These are phyloP conservation scores for Champsocephalus esox DNA, from an alignment of 2,797 vertebrate genomes.

Conservation along the genomic window DNA sequence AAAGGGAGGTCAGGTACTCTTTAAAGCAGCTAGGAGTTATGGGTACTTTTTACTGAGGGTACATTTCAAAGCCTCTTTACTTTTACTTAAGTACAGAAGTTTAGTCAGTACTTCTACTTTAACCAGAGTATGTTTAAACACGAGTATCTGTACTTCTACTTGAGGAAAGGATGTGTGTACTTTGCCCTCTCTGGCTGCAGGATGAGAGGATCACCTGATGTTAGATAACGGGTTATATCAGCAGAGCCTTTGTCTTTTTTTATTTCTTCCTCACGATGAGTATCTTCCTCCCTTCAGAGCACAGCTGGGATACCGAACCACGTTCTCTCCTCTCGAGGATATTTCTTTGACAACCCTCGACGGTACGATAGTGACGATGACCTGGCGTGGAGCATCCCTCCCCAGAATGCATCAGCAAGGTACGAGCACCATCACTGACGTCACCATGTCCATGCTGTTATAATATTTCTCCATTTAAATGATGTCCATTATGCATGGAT, in stretches of 20 bases:
- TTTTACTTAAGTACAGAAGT: too few species aligned
- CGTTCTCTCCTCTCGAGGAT: slow-evolving; percentile 90
- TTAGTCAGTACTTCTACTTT: too few species aligned
- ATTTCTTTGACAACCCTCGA: slow-evolving; percentile 97
- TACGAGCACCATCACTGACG: slow-evolving; percentile 39
- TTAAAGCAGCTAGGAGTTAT: too few species aligned
- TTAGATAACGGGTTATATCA: not conserved
- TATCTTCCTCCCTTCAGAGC: slow-evolving; percentile 58
- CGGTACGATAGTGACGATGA: slow-evolving; percentile 95
- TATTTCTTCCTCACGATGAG: not conserved
- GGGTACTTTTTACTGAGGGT: too few species aligned
- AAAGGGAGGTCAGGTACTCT: too few species aligned
- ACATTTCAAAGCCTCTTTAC: too few species aligned
- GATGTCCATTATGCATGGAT: not conserved
- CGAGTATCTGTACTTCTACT: too few species aligned
- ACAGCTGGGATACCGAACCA: slow-evolving; percentile 87
- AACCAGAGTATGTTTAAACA: too few species aligned
- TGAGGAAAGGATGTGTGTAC: too few species aligned
- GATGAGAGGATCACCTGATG: too few species aligned
- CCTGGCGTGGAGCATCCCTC: slow-evolving; percentile 91
- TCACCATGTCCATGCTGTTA: too few species aligned
- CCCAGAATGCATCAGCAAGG: slow-evolving; percentile 89
- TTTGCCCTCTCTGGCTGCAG: too few species aligned
- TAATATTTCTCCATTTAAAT: not conserved
- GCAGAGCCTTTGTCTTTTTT: not conserved